Conservation (phyloP, 2,888 invertebrate species). For the Orgyia antiqua region DNA sequence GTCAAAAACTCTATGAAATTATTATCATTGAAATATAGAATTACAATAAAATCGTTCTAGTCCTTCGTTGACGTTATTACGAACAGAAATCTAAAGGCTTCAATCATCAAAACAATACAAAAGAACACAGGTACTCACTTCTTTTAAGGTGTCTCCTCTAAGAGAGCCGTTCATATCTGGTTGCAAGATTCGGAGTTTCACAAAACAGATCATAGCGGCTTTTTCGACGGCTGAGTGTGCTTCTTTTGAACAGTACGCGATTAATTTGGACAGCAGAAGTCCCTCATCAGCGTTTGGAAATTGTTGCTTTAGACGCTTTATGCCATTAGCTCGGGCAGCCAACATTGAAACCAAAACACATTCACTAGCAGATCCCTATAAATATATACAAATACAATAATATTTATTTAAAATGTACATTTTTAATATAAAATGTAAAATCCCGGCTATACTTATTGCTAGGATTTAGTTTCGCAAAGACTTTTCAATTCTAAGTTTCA, state of each 20-base stretch:
- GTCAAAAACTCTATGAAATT: too few relatives aligned
- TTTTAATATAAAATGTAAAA: background rate
- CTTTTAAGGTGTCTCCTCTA: slow-evolving; percentile 86
- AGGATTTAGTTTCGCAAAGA: too few relatives aligned
- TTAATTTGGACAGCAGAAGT: slow-evolving; percentile 91
- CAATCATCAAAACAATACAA: too few relatives aligned
- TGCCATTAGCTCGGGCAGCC: slow-evolving; percentile 93
- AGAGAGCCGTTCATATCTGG: slow-evolving; percentile 90
- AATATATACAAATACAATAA: slow-evolving; percentile 5
- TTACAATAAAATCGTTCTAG: too few relatives aligned
- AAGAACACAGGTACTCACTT: too few relatives aligned
- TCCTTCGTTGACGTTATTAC: too few relatives aligned
- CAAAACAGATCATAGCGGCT: slow-evolving; percentile 95
- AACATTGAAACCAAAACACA: slow-evolving; percentile 95
- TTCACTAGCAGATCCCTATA: slow-evolving; percentile 96
- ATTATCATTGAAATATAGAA: too few relatives aligned
- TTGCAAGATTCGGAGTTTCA: slow-evolving; percentile 92
- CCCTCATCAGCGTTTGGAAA: slow-evolving; percentile 94
- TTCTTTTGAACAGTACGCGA: slow-evolving; percentile 94
- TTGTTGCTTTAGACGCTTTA: slow-evolving; percentile 89
- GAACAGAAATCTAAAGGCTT: too few relatives aligned
- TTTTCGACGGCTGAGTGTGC: slow-evolving; percentile 96
- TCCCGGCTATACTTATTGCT: too few relatives aligned
- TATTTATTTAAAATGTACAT: slow-evolving; percentile 1
- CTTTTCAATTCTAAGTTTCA: too few relatives aligned